Percentiles rank a stretch among this genome's conserved stretches.
Evolutionary conservation across 2,113 vertebrate species (phyloP).

Genomic region (human (Homo sapiens)): GRCh38 chr2:175352501-175353000

Average conservation of each 20-base stretch:
- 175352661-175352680: background rate
- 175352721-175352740: background rate
- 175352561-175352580: background rate
- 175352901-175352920: background rate
- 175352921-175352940: background rate
- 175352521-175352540: background rate
- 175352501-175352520: background rate
- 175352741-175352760: background rate
- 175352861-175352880: background rate
- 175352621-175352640: background rate
- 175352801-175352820: background rate
- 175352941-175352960: background rate
- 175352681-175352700: background rate
- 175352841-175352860: background rate
- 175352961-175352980: background rate
- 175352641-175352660: background rate
- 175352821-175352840: background rate
- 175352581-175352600: background rate
- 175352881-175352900: background rate
- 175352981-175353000: background rate
- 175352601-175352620: background rate
- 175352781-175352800: background rate
- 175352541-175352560: background rate
- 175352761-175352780: background rate
- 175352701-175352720: background rate